These are phyloP conservation scores for Drosophila pseudotalamancana DNA, from an alignment of 2,888 invertebrate species.

Conservation along the genomic window DNA sequence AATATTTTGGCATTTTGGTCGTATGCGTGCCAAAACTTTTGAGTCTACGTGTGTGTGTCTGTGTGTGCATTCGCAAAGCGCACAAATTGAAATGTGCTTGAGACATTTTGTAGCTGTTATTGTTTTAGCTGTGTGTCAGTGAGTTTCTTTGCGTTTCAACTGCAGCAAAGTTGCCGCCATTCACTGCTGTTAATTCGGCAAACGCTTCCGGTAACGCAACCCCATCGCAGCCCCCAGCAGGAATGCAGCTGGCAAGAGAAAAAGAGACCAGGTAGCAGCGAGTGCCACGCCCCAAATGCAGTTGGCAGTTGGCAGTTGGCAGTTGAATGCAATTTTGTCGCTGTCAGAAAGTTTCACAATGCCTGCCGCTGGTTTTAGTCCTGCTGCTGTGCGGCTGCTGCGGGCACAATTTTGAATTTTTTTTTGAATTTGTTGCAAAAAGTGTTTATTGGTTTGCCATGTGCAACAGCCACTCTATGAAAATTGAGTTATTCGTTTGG, in stretches of 20 bases:
- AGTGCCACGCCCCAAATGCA: constrained; percentile 45
- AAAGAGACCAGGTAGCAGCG: constrained; percentile 7
- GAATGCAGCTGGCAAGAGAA: constrained; percentile 26
- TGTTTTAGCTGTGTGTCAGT: constrained; percentile 61
- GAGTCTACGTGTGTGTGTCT: constrained; percentile 3
- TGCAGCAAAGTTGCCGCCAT: constrained; percentile 65
- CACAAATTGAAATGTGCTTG: constrained; percentile 75
- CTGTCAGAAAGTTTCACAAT: constrained; percentile 72
- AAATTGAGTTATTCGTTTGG: constrained; percentile 71
- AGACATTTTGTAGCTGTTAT: constrained; percentile 70
- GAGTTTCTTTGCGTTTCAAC: constrained; percentile 50
- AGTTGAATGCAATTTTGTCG: constrained; percentile 73
- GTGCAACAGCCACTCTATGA: constrained; percentile 66
- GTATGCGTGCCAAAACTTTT: constrained; percentile 50
- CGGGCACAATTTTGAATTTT: constrained; percentile 65
- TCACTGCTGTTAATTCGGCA: constrained; percentile 74
- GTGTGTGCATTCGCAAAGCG: constrained; percentile 13
- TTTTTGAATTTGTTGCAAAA: constrained; percentile 75
- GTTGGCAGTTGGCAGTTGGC: constrained; percentile 72
- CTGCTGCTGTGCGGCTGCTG: constrained; percentile 19
- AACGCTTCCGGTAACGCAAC: constrained; percentile 42
- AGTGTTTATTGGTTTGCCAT: constrained; percentile 77
- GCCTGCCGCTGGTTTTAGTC: constrained; percentile 32
- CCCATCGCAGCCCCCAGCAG: not conserved
- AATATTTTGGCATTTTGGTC: constrained; percentile 75